Percentiles rank a stretch among this genome's conserved stretches.
These are phyloP conservation scores for Ovis aries DNA, from an alignment of 2,113 vertebrate genomes.

Conservation along the genomic window ARS-UI_Ramb_v3.0 NC_056058.1:73327501-73328000, in stretches of 20 bases:
- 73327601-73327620: not conserved
- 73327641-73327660: slow-evolving; percentile 14
- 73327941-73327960: slow-evolving; percentile 13
- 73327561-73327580: not conserved
- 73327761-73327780: not conserved
- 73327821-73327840: not conserved
- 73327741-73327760: not conserved
- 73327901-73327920: slow-evolving; percentile 26
- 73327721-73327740: not conserved
- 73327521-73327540: not conserved
- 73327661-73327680: not conserved
- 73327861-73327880: not conserved
- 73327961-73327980: not conserved
- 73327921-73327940: slow-evolving; percentile 34
- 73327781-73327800: not conserved
- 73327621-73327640: not conserved
- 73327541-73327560: not conserved
- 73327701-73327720: not conserved
- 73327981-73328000: not conserved
- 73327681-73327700: not conserved
- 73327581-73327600: not conserved
- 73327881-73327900: slow-evolving; percentile 29
- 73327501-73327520: not conserved
- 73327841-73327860: not conserved
- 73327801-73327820: not conserved